A percentile compares a stretch with the other conserved stretches of the same genome.
phyloP scores from a whole-genome alignment of 2,888 invertebrate genomes.

The Drosophila glabriapex region DNA sequence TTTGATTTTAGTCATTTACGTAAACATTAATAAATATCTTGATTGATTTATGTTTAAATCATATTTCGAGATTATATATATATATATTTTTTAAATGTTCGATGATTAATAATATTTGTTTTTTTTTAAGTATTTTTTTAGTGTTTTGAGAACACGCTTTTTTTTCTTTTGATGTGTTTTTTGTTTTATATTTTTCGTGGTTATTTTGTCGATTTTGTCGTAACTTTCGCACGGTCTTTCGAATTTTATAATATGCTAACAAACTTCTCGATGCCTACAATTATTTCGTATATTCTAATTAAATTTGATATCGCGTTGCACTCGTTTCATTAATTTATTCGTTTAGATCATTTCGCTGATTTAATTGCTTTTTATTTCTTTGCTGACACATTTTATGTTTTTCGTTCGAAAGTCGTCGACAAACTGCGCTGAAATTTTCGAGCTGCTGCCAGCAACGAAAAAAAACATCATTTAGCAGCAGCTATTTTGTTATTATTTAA shows the following conservation, averaged over 20 bases:
- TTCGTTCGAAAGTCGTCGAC: conserved; percentile 83
- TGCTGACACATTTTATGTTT: conserved; percentile 72
- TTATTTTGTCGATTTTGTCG: conserved; percentile 34
- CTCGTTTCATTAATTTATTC: conserved; percentile 41
- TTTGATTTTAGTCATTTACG: not conserved
- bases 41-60: not conserved
- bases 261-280: conserved; percentile 25
- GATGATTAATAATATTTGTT: not conserved
- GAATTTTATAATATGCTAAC: conserved; percentile 5
- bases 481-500: conserved; percentile 77
- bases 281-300: conserved; percentile 23
- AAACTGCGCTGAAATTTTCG: conserved; percentile 76
- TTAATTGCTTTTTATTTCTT: conserved; percentile 44
- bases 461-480: conserved; percentile 59
- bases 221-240: conserved; percentile 23
- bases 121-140: not conserved
- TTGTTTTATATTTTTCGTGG: conserved; percentile 3
- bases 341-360: conserved; percentile 50
- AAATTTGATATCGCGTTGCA: conserved; percentile 15
- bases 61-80: not conserved
- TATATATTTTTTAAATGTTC: not conserved
- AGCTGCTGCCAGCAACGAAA: conserved; percentile 43
- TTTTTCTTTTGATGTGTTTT: conserved; percentile 7
- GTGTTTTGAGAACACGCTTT: not conserved
- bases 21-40: not conserved